A percentile compares a stretch with the other conserved stretches of the same genome.
Conservation (phyloP, 1,140 invertebrate genomes). For the Adelges cooleyi region DNA sequence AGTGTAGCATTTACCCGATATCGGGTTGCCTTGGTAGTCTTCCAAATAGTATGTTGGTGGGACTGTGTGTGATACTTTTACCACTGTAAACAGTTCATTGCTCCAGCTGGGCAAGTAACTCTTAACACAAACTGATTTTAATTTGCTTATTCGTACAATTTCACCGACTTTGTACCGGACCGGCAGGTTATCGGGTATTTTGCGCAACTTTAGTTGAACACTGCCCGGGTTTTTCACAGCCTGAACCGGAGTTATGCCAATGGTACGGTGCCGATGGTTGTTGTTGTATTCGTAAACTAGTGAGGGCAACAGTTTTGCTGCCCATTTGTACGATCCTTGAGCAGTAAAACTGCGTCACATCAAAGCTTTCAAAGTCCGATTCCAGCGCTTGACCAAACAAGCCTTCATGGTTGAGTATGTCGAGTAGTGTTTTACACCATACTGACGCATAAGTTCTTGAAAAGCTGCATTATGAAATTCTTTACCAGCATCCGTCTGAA, state of each 20-base stretch:
- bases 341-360: neutral
- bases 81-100: conserved; percentile 27
- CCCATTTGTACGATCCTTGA: neutral
- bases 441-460: neutral
- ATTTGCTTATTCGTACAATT: neutral
- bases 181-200: neutral
- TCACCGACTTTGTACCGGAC: neutral
- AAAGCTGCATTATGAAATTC: neutral
- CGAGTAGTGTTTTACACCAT: neutral
- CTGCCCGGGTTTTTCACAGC: too few species aligned
- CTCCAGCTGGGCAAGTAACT: conserved; percentile 26
- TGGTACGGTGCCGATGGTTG: neutral
- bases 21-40: conserved; percentile 9
- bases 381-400: neutral
- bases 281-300: neutral
- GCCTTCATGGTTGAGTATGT: too few species aligned
- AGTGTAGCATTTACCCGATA: conserved; percentile 25
- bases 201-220: neutral
- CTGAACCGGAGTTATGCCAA: neutral
- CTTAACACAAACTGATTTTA: conserved; percentile 15
- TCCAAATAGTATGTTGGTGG: conserved; percentile 17
- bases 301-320: neutral
- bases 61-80: conserved; percentile 9
- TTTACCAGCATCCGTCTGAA: neutral
- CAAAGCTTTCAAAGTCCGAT: neutral